Evolutionary conservation across 2,113 vertebrate species (phyloP).

Genomic region (Eira barbara): DNA sequence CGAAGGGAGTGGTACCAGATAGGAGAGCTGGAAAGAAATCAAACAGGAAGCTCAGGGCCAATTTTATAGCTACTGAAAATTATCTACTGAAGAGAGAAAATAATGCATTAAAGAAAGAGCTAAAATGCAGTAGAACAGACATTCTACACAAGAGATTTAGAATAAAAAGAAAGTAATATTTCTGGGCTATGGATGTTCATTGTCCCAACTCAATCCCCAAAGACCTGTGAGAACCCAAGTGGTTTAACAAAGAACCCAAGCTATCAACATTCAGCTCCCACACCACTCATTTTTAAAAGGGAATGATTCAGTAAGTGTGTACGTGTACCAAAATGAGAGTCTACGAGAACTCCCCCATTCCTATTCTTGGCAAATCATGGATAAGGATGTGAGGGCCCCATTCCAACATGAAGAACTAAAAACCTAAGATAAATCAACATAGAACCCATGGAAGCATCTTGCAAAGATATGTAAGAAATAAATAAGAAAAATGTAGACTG

Average conservation of each 20-base stretch:
- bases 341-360: neutral
- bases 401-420: neutral
- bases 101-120: neutral
- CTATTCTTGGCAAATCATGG: neutral
- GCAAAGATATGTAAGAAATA: neutral
- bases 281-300: neutral
- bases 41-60: neutral
- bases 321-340: neutral
- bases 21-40: neutral
- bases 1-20: neutral
- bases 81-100: neutral
- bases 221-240: neutral
- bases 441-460: neutral
- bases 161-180: neutral
- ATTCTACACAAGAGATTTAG: neutral
- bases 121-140: neutral
- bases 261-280: neutral
- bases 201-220: neutral
- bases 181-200: neutral
- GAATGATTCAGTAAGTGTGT: neutral
- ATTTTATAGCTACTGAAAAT: neutral
- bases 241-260: neutral
- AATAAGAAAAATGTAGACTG: neutral
- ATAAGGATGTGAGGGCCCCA: neutral
- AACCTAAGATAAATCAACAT: neutral